phyloP scores from a whole-genome alignment of 1,140 invertebrate genomes.

The Sitobion miscanthi region DNA sequence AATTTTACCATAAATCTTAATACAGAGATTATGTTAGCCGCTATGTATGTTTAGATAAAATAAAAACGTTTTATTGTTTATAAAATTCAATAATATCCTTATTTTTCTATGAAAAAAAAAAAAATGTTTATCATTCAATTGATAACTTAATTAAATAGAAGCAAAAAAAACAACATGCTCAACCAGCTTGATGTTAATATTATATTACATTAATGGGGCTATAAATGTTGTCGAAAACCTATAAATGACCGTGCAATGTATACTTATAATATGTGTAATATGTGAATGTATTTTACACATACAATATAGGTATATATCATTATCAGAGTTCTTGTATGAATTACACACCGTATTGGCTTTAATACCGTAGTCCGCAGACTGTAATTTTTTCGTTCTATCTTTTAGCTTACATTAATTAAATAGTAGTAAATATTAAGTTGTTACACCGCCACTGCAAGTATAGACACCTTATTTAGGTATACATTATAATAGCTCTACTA shows the following conservation, averaged over 20 bases:
- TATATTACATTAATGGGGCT: conserved; percentile 3
- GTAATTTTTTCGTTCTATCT: not conserved
- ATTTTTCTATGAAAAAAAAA: not conserved
- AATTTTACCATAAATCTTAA: no score
- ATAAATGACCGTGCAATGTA: not conserved
- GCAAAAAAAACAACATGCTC: not conserved
- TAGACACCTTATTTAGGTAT: not conserved
- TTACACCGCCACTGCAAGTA: not conserved
- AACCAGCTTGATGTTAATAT: not conserved
- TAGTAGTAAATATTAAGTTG: no score
- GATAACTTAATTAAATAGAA: not conserved
- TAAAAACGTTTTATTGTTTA: not conserved
- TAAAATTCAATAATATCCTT: not conserved
- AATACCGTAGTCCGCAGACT: no score
- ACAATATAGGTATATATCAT: not conserved
- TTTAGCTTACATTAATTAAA: not conserved
- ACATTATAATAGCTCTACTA: not conserved
- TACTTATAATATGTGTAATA: not conserved
- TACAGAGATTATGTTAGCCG: no score
- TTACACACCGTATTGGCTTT: not conserved
- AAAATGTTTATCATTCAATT: not conserved
- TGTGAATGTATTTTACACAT: not conserved
- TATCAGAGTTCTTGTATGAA: not conserved
- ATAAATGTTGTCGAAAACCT: not conserved
- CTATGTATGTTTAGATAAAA: not conserved